Percentiles rank a stretch among this genome's conserved stretches.
These are phyloP conservation scores for Scytalopus superciliaris DNA, from an alignment of 2,113 vertebrate genomes.

Conservation along the genomic window DNA sequence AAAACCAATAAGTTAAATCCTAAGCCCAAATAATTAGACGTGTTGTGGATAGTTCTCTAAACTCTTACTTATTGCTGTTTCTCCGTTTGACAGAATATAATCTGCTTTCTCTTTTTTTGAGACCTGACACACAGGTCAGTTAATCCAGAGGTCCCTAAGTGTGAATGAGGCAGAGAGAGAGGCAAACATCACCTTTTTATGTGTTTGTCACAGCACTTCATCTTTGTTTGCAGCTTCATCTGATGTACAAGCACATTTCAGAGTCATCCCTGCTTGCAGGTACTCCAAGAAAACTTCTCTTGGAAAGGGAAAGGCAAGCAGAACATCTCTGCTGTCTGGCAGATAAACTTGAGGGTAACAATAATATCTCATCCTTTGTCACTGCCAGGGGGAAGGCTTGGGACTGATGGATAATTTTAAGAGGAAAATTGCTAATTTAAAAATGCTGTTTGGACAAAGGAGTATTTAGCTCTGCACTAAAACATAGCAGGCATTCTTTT, in stretches of 20 bases:
- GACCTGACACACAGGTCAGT: background rate
- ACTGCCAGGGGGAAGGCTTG: background rate
- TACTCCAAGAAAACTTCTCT: background rate
- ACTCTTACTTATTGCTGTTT: slow-evolving; percentile 18
- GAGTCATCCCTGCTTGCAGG: background rate
- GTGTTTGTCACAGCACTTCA: slow-evolving; percentile 9
- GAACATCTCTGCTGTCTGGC: background rate
- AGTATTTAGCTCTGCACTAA: background rate
- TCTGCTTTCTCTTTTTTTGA: background rate
- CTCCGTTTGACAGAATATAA: slow-evolving; percentile 24
- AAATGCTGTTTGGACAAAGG: background rate
- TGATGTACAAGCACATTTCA: slow-evolving; percentile 13
- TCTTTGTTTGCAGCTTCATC: slow-evolving; percentile 31
- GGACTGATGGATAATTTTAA: background rate
- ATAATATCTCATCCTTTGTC: background rate
- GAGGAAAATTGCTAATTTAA: background rate
- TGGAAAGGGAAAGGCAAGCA: background rate
- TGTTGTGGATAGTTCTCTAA: slow-evolving; percentile 40
- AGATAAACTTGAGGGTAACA: background rate
- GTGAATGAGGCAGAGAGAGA: background rate
- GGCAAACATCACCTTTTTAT: slow-evolving; percentile 7
- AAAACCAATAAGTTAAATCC: slow-evolving; percentile 34
- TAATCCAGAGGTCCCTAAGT: background rate
- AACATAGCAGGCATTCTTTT: background rate
- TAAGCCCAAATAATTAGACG: slow-evolving; percentile 38